Percentiles rank a stretch among this genome's conserved stretches.
Evolutionary conservation across 2,888 invertebrate genomes (phyloP).

Genomic region (Notodonta ziczac): DNA sequence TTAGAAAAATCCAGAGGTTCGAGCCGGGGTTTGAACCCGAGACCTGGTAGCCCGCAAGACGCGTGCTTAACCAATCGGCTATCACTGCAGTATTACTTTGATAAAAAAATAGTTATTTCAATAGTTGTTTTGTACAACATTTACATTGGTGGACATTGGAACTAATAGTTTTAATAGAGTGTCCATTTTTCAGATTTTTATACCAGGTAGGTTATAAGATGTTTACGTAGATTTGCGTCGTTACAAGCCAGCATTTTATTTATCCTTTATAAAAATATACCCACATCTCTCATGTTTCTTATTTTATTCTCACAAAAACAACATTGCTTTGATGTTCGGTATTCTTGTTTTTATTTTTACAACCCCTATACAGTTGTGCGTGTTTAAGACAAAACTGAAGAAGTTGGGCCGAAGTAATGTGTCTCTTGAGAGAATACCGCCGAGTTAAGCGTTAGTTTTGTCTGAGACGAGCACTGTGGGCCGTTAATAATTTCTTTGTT

Average conservation of each 20-base stretch:
- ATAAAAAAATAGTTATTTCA: too few species aligned
- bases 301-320: neutral
- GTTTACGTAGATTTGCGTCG: neutral
- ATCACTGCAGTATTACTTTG: too few species aligned
- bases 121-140: too few species aligned
- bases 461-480: constrained; percentile 4
- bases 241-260: constrained; percentile 7
- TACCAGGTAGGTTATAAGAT: too few species aligned
- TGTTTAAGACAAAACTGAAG: constrained; percentile 5
- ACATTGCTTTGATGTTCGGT: constrained; percentile 5
- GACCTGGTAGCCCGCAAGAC: too few species aligned
- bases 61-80: too few species aligned
- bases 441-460: constrained; percentile 5
- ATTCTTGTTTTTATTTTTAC: constrained; percentile 6
- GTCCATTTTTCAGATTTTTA: too few species aligned
- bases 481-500: constrained; percentile 26
- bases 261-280: constrained; percentile 9
- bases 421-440: neutral
- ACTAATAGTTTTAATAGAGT: too few species aligned
- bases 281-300: neutral
- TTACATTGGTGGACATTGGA: too few species aligned
- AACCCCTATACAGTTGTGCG: constrained; percentile 4
- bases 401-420: constrained; percentile 1
- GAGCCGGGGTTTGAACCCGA: too few species aligned
- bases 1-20: too few species aligned